Percentiles rank a stretch among this genome's conserved stretches.
phyloP scores from a whole-genome alignment of 1,140 invertebrate genomes.

The Cheumatopsyche charites region DNA sequence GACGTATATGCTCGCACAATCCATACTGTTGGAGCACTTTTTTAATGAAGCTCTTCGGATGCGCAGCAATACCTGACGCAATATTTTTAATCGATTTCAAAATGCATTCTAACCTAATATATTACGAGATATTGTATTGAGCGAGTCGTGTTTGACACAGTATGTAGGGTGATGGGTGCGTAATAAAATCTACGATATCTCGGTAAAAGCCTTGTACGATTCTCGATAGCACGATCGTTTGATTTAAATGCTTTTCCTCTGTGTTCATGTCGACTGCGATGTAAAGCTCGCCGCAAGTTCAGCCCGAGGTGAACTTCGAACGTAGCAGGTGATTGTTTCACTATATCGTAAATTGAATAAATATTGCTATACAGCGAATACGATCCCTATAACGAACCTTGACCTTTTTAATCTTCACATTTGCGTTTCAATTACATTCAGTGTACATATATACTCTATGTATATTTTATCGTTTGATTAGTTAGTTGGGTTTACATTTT shows the following conservation, averaged over 20 bases:
- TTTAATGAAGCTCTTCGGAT: no score
- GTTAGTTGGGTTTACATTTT: neutral
- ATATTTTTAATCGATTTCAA: no score
- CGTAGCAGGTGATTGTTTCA: conserved; percentile 39
- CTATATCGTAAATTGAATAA: conserved; percentile 36
- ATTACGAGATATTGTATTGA: no score
- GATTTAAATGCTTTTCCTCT: conserved; percentile 17
- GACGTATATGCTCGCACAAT: no score
- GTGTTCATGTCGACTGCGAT: conserved; percentile 21
- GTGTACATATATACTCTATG: neutral
- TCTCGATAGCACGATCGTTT: conserved; percentile 11
- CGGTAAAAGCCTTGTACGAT: neutral
- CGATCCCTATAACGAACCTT: conserved; percentile 23
- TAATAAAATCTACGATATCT: conserved; percentile 17
- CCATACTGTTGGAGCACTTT: no score
- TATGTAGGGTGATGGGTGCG: neutral
- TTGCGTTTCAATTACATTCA: neutral
- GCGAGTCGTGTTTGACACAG: no score
- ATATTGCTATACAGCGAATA: conserved; percentile 33
- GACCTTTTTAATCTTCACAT: conserved; percentile 14
- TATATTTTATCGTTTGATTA: neutral
- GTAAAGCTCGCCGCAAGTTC: conserved; percentile 38
- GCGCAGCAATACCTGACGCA: no score
- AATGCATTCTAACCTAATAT: no score
- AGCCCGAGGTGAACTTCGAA: conserved; percentile 32